Base-by-base conservation (phyloP, 2,888 invertebrate species). In the Tiphia femorata region DNA sequence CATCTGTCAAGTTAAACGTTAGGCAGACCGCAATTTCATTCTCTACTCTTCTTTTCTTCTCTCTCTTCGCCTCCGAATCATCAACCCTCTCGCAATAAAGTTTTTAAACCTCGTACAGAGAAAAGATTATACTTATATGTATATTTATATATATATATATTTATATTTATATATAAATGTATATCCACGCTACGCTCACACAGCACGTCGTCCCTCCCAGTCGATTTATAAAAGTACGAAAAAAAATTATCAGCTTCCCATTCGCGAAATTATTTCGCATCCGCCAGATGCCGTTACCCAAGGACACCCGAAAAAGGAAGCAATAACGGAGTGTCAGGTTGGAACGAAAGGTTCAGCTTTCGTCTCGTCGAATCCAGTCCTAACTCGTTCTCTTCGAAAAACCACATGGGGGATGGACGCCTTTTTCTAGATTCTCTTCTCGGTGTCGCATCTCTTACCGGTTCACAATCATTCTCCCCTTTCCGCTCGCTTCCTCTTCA, bases 141-240 rank as follows among this genome's bases (percentile, higher is more conserved):
- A 17, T 29, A 38, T 38, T 38, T 54, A 47, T 35, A 29, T 12
- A 20, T 25, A 17, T 29, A 43, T 33, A 33, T 14, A 2, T 30
- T 16, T 12, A 20, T 25, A 17, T 25, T 5, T 19, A 35, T 25
- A 17, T 33, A 27, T 38, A 37, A 23, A 41, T 53, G 29, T 40
- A 42, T 53, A 48, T 47, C 29, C 33, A 44, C 40, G 50, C 46
- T 64, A 49, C 38, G 12, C 7, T n/a, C n/a, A n/a, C n/a, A n/a
- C n/a, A n/a, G n/a, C n/a, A n/a, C 19, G 49, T 59, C 55, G 58
- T 54, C 54, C 44, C n/a, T n/a, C n/a, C n/a, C 40, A 19, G 17
- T 43, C 41, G 52, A 54, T 44, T 62, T 63, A 56, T 56, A 61
- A 65, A 65, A 65, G 63, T 63, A 65, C 50, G 52, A 58, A 65